Evolutionary conservation across 2,113 vertebrate species (phyloP).

Genomic region (Eudyptes chrysolophus): DNA sequence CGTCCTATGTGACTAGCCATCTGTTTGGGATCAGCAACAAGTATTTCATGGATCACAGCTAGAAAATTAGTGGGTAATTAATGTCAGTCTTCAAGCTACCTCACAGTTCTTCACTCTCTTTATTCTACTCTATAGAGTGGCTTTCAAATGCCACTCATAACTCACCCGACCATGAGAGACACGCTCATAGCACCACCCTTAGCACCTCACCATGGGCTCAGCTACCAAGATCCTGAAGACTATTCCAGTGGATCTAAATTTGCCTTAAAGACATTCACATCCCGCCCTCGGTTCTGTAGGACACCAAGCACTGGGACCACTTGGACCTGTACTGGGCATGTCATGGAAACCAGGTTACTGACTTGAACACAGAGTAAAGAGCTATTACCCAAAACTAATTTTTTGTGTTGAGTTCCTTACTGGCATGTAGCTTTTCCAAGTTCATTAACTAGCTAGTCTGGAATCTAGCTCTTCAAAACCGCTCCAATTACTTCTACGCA

Average conservation of each 20-base stretch:
- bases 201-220: background rate
- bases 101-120: background rate
- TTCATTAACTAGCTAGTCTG: background rate
- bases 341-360: background rate
- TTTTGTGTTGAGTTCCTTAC: background rate
- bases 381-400: background rate
- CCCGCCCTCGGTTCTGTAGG: background rate
- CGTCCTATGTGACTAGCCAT: constrained; percentile 43
- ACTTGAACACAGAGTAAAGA: rapidly evolving
- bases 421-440: background rate
- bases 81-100: constrained; percentile 25
- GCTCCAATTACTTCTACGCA: background rate
- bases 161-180: background rate
- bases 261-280: background rate
- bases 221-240: background rate
- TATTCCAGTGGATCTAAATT: background rate
- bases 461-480: background rate
- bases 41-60: constrained; percentile 24
- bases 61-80: constrained; percentile 54
- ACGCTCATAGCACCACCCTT: background rate
- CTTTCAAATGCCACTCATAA: background rate
- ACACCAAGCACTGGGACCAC: background rate
- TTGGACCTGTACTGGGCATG: background rate
- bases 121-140: background rate
- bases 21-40: constrained; percentile 58